Evolutionary conservation across 2,888 invertebrate species (phyloP).

Genomic region (Cremastinae sp.): DNA sequence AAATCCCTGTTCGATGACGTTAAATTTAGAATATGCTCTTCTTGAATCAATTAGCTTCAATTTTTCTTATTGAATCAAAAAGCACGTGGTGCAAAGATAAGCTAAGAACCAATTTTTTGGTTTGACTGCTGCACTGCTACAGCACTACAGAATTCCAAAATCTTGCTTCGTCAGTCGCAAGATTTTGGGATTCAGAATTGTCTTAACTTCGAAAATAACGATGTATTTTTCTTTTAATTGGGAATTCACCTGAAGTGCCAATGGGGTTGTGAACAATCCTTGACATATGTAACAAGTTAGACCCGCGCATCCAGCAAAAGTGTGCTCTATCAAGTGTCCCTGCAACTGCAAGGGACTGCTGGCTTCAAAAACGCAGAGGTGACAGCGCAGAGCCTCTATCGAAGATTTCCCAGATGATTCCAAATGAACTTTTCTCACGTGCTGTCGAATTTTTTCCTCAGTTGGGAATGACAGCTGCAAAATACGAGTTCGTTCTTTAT

Average conservation of each 20-base stretch:
- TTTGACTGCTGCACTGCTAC: no score
- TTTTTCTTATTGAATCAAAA: no score
- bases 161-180: no score
- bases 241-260: constrained; percentile 83
- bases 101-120: no score
- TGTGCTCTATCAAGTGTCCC: constrained; percentile 95
- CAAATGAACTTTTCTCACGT: constrained; percentile 79
- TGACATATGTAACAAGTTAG: constrained; percentile 95
- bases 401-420: constrained; percentile 67
- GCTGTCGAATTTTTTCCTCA: constrained; percentile 84
- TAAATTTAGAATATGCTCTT: no score
- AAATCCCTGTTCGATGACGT: no score
- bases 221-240: no score
- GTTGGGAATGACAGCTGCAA: constrained; percentile 82
- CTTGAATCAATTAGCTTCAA: no score
- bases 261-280: constrained; percentile 91
- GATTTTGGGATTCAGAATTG: no score
- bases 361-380: constrained; percentile 89
- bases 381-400: constrained; percentile 81
- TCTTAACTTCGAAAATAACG: no score
- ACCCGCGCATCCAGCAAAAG: constrained; percentile 91
- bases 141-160: no score
- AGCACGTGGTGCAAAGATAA: no score
- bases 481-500: neutral
- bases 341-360: constrained; percentile 91